Conservation (phyloP, 2,113 vertebrate species). For the Steatornis caripensis region DNA sequence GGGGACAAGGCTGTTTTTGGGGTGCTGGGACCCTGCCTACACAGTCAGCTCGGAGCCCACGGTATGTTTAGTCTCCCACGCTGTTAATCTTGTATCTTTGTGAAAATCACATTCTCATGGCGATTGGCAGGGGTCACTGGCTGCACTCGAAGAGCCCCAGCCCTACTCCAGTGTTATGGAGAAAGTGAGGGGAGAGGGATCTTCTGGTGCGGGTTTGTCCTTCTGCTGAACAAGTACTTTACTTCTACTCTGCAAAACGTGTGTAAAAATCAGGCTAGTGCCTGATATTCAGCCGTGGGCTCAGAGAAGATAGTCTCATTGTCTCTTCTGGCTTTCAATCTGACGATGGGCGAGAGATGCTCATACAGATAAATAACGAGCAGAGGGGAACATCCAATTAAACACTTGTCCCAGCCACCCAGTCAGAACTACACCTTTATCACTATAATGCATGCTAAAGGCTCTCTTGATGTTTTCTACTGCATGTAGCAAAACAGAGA, state of each 20-base stretch:
- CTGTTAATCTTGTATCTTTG: neutral
- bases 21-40: neutral
- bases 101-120: neutral
- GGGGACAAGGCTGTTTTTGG: neutral
- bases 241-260: neutral
- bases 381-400: neutral
- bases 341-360: neutral
- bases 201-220: neutral
- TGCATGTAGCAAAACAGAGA: neutral
- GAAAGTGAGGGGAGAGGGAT: neutral
- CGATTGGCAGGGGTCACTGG: neutral
- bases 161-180: no score
- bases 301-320: neutral
- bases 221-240: neutral
- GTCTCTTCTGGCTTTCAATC: neutral
- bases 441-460: neutral
- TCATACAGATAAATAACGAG: neutral
- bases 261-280: neutral
- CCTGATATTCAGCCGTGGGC: neutral
- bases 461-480: neutral
- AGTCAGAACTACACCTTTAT: neutral
- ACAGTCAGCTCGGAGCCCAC: accelerated
- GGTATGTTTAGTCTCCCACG: accelerated
- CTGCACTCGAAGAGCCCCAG: neutral
- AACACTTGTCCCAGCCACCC: neutral